phyloP scores from a whole-genome alignment of 2,113 vertebrate species.

The Oryzias woworae region DNA sequence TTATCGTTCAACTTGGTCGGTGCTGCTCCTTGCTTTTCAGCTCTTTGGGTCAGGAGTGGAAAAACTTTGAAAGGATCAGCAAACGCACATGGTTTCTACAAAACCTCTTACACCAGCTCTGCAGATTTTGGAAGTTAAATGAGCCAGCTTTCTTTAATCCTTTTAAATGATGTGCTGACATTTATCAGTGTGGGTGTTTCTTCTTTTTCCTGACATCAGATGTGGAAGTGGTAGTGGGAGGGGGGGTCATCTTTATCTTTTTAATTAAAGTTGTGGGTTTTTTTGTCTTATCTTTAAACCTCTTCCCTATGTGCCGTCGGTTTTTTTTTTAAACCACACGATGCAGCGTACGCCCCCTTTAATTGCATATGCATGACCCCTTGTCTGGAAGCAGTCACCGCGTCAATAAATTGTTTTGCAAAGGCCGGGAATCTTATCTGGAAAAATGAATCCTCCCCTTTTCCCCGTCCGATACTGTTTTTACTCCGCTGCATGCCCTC shows the following conservation, averaged over 20 bases:
- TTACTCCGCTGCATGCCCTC: constrained; percentile 9
- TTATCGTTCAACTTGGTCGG: no score
- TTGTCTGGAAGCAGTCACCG: constrained; percentile 59
- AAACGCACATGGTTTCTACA: no score
- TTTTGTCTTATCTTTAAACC: constrained; percentile 44
- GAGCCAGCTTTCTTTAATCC: constrained; percentile 1
- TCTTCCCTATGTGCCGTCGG: constrained; percentile 13
- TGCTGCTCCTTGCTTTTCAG: no score
- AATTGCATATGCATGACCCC: constrained; percentile 60
- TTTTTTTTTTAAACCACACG: constrained; percentile 13
- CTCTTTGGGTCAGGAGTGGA: no score
- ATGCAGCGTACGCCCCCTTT: constrained; percentile 32
- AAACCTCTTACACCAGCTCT: background rate
- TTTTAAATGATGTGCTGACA: constrained; percentile 41
- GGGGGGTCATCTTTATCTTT: constrained; percentile 40
- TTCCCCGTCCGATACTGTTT: constrained; percentile 20
- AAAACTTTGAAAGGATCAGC: no score
- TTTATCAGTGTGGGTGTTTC: constrained; percentile 48
- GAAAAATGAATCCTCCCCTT: constrained; percentile 51
- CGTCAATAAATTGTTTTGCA: constrained; percentile 59
- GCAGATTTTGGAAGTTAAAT: no score
- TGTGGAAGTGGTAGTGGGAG: constrained; percentile 5
- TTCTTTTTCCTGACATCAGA: constrained; percentile 35
- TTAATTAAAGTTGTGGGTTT: constrained; percentile 65
- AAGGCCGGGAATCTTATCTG: constrained; percentile 44